Base-by-base conservation (phyloP, 2,113 vertebrate species). In the Vulpes vulpes region DNA sequence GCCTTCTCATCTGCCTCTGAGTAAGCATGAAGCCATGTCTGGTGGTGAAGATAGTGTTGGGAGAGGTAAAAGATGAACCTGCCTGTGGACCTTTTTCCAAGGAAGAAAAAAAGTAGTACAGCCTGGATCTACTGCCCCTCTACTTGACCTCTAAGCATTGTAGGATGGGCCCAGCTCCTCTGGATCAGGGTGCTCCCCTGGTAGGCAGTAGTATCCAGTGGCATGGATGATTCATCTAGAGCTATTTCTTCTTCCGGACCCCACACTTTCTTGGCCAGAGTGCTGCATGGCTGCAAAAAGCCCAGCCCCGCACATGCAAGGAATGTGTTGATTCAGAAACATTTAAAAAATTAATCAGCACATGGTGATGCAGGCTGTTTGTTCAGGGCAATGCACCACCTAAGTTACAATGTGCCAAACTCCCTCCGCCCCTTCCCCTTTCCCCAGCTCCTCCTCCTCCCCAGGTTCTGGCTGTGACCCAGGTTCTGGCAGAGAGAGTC, bases 261-360 rank as follows among this genome's bases (percentile, higher is more conserved):
- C 23, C 22, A 73, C 0, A 22, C 1, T 93, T 96, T 84, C 49
- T 80, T 87, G 90, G 60, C 55, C 59, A 86, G 20, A 59, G 35
- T 94, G 53, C 30, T 65, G 3, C 27, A 60, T 78, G 67, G n/a
- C 71, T 86, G 55, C 38, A 94, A 94, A 97, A 94, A 91, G 65
- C 65, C 87, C 62, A 91, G 60, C 55, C 62, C 88, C 0, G 16
- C 53, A 69, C 55, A 93, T 16, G 19, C 89, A 96, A 93, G 84
- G 81, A 91, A 83, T 93, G 73, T 86, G 88, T 93, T 93, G 82
- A 86, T 83, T 97, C 65, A 96, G 60, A 96, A 95, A 96, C n/a
- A 80, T 81, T 95, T 96, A 71, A 87, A 38, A 89, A 92, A 92
- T 93, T 57, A 95, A 96, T 94, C 95, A 95, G 85, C 81, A 94